phyloP scores from a whole-genome alignment of 1,140 invertebrate species.

The Bombus breviceps region DNA sequence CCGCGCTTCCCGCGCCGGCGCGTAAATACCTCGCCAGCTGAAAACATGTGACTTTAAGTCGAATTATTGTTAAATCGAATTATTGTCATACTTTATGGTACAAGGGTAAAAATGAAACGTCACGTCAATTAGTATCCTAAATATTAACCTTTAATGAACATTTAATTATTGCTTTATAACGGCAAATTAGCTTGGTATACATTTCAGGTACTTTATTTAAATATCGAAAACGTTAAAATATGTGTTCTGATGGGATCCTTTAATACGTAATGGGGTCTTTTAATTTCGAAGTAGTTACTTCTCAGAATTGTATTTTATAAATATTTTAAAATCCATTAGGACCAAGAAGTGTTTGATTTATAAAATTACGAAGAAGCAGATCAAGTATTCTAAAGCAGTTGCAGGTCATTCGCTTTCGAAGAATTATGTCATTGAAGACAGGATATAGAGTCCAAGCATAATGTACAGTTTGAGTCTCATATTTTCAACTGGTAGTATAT shows the following conservation, averaged over 20 bases:
- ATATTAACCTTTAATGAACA: not conserved
- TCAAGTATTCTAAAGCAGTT: not conserved
- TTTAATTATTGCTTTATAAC: not conserved
- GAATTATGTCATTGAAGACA: not conserved
- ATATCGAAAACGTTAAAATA: not conserved
- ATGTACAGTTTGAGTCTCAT: not conserved
- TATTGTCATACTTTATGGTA: not conserved
- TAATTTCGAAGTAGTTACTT: not conserved
- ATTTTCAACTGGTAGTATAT: conserved; percentile 22
- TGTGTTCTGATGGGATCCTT: not conserved
- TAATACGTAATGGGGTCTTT: too few relatives aligned
- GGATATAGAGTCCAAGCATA: not conserved
- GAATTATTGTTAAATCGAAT: not conserved
- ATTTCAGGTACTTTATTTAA: too few relatives aligned
- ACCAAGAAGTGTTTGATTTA: too few relatives aligned
- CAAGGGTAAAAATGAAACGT: too few relatives aligned
- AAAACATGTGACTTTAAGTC: not conserved
- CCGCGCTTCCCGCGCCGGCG: too few relatives aligned
- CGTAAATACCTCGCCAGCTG: not conserved
- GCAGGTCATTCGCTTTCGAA: not conserved
- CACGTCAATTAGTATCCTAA: not conserved
- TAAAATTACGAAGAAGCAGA: too few relatives aligned
- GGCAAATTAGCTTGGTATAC: not conserved
- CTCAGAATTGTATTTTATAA: not conserved
- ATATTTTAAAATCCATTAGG: too few relatives aligned